A percentile compares a stretch with the other conserved stretches of the same genome.
Evolutionary conservation across 2,888 invertebrate genomes (phyloP).

Genomic region (Mesochorus sp.): DNA sequence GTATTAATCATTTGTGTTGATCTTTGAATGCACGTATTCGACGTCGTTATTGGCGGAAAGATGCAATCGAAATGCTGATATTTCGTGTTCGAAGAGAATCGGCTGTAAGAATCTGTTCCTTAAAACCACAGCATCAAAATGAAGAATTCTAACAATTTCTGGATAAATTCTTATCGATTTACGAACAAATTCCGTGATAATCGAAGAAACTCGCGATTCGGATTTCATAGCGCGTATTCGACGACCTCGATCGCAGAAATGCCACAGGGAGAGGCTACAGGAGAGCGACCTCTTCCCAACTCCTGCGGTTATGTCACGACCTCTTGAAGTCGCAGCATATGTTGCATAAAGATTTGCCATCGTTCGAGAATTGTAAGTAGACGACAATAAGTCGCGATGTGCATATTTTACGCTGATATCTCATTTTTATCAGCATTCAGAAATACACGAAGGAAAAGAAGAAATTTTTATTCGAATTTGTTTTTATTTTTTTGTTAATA

Average conservation of each 20-base stretch:
- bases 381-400: too few relatives aligned
- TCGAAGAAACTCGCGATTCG: constrained; percentile 24
- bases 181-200: constrained; percentile 47
- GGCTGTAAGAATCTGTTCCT: too few relatives aligned
- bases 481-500: too few relatives aligned
- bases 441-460: too few relatives aligned
- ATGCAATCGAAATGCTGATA: too few relatives aligned
- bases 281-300: background rate
- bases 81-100: too few relatives aligned
- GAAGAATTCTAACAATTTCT: background rate
- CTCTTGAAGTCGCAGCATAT: constrained; percentile 29
- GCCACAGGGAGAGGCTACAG: constrained; percentile 16
- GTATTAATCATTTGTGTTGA: background rate
- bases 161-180: constrained; percentile 44
- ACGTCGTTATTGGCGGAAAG: background rate
- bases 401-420: too few relatives aligned
- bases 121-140: too few relatives aligned
- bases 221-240: constrained; percentile 39
- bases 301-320: constrained; percentile 21
- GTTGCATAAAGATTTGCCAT: background rate
- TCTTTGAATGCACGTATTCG: background rate
- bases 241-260: constrained; percentile 38
- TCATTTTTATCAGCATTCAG: too few relatives aligned
- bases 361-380: background rate
- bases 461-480: too few relatives aligned